Evolutionary conservation across 2,113 vertebrate genomes (phyloP).

Genomic region (Otocyon megalotis): DNA sequence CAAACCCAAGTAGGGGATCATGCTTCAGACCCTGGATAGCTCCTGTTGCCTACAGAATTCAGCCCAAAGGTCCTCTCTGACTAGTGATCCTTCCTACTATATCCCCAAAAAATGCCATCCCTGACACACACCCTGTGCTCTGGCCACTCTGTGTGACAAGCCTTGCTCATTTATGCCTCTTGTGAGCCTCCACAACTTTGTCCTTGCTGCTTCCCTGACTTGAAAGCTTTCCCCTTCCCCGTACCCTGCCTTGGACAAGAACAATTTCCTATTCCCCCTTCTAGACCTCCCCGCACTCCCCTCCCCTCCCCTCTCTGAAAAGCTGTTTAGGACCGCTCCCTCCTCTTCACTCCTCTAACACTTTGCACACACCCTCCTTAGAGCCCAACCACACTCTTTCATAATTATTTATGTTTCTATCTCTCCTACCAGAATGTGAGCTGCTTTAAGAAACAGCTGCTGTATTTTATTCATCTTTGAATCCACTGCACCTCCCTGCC

Average conservation of each 20-base stretch:
- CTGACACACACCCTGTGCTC: not conserved
- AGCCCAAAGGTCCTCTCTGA: not conserved
- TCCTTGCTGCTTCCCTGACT: not conserved
- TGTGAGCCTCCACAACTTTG: not conserved
- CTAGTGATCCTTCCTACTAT: not conserved
- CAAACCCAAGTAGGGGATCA: not conserved
- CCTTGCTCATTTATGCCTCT: not conserved
- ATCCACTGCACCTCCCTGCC: slow-evolving; percentile 43
- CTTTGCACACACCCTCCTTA: not conserved
- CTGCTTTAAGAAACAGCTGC: slow-evolving; percentile 20
- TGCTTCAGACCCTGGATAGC: not conserved
- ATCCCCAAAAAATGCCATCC: not conserved
- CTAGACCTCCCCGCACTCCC: not conserved
- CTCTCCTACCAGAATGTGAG: slow-evolving; percentile 46
- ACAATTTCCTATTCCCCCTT: not conserved
- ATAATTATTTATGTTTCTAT: slow-evolving; percentile 66
- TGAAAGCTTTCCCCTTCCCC: not conserved
- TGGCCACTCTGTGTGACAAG: not conserved
- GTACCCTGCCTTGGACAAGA: not conserved
- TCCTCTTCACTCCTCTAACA: not conserved
- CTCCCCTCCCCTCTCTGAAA: not conserved
- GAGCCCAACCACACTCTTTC: slow-evolving; percentile 3
- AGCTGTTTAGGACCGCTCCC: not conserved
- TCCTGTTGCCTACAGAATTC: not conserved
- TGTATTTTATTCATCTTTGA: slow-evolving; percentile 76